Conservation (phyloP, 2,113 vertebrate genomes). For the Anarhynchus alexandrinus region DNA sequence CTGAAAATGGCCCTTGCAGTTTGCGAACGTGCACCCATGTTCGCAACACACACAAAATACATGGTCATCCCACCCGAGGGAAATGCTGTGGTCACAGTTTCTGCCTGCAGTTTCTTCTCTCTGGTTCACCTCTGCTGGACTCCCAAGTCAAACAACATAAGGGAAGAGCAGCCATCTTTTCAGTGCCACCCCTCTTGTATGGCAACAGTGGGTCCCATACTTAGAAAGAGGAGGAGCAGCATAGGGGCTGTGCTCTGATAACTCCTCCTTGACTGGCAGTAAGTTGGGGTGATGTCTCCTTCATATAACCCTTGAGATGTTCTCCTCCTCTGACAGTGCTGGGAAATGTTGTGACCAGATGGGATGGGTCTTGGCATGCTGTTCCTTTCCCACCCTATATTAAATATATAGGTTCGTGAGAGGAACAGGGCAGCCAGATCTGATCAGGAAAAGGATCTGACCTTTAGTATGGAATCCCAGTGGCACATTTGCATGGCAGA, state of each 20-base stretch:
- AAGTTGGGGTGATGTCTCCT: not conserved
- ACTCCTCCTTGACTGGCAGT: not conserved
- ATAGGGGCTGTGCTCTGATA: not conserved
- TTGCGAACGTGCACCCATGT: rapidly evolving
- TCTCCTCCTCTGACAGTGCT: not conserved
- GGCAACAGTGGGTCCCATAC: not conserved
- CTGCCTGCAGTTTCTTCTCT: not conserved
- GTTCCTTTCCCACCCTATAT: not conserved
- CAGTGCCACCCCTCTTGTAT: not conserved
- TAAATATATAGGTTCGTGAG: not conserved
- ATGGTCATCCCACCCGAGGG: not conserved
- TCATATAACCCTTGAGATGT: not conserved
- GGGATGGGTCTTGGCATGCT: not conserved
- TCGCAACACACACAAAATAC: not conserved
- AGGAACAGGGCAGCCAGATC: not conserved
- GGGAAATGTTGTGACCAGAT: not conserved
- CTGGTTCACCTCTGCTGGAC: not conserved
- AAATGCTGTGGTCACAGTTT: not conserved
- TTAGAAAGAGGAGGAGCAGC: not conserved
- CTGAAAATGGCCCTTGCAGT: not conserved
- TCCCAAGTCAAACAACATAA: not conserved
- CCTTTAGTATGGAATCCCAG: not conserved
- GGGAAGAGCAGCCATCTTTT: not conserved
- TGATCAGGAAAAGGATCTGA: not conserved
- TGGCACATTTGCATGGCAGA: not conserved